phyloP scores from a whole-genome alignment of 2,888 invertebrate genomes.

The Dione juno region DNA sequence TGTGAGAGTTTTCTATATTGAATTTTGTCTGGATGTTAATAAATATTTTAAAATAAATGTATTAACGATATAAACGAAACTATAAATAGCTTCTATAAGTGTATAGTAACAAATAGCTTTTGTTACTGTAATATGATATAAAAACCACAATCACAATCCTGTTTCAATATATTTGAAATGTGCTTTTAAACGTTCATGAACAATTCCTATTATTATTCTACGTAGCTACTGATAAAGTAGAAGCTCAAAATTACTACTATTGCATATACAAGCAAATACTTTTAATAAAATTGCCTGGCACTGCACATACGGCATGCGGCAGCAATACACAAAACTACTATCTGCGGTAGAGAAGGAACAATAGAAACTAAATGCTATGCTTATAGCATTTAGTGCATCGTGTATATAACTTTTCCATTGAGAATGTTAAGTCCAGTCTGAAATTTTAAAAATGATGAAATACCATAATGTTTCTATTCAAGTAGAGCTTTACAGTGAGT shows the following conservation, averaged over 20 bases:
- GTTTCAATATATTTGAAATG: background rate
- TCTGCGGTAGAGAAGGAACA: slow-evolving; percentile 18
- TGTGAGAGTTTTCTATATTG: background rate
- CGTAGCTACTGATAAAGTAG: background rate
- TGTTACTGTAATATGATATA: background rate
- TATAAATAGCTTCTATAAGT: background rate
- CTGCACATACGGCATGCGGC: too few species aligned
- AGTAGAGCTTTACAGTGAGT: background rate
- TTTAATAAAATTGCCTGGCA: slow-evolving; percentile 19
- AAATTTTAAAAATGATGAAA: slow-evolving; percentile 18
- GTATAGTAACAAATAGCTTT: background rate
- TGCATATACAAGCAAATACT: slow-evolving; percentile 15
- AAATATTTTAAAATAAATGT: background rate
- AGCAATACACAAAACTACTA: slow-evolving; percentile 19
- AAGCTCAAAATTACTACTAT: background rate
- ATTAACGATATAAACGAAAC: too few species aligned
- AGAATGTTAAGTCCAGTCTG: slow-evolving; percentile 19
- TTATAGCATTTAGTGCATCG: slow-evolving; percentile 14
- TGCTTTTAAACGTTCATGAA: background rate
- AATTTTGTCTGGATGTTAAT: background rate
- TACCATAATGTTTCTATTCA: slow-evolving; percentile 12
- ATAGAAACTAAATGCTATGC: slow-evolving; percentile 25
- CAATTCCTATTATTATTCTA: background rate
- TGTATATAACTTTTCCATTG: slow-evolving; percentile 23
- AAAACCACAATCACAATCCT: background rate